Evolutionary conservation across 2,113 vertebrate genomes (phyloP).

Genomic region (Taurulus bubalis): DNA sequence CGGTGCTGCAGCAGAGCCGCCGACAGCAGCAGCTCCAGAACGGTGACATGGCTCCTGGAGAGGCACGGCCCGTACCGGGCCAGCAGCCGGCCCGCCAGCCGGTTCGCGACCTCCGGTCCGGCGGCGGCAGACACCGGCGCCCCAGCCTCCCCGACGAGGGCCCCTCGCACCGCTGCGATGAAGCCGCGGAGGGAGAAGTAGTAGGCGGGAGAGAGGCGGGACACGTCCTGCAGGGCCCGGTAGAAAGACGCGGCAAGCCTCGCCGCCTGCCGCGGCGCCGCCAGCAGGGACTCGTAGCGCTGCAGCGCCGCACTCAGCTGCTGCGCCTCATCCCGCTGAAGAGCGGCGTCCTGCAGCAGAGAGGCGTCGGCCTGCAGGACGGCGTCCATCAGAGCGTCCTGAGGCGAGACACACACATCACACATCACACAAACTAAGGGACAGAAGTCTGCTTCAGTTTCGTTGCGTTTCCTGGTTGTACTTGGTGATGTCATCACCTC

Average conservation of each 20-base stretch:
- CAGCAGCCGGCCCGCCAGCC: constrained; percentile 77
- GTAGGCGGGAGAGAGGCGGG: constrained; percentile 83
- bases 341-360: constrained; percentile 62
- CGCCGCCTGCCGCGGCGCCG: constrained; percentile 57
- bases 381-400: constrained; percentile 79
- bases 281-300: constrained; percentile 55
- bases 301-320: constrained; percentile 70
- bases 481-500: constrained; percentile 69
- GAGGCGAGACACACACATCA: constrained; percentile 20
- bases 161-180: constrained; percentile 60
- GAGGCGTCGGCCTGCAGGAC: constrained; percentile 62
- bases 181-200: constrained; percentile 77
- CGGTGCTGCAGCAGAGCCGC: constrained; percentile 75
- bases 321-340: constrained; percentile 69
- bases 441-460: neutral
- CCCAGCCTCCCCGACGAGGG: constrained; percentile 60
- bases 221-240: constrained; percentile 81
- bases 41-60: constrained; percentile 66
- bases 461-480: neutral
- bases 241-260: constrained; percentile 76
- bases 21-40: constrained; percentile 82
- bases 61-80: constrained; percentile 76
- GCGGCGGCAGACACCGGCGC: too few relatives aligned
- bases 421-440: too few relatives aligned
- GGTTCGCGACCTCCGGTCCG: constrained; percentile 70